Conservation (phyloP, 2,888 invertebrate genomes). For the Keiferia lycopersicella region DNA sequence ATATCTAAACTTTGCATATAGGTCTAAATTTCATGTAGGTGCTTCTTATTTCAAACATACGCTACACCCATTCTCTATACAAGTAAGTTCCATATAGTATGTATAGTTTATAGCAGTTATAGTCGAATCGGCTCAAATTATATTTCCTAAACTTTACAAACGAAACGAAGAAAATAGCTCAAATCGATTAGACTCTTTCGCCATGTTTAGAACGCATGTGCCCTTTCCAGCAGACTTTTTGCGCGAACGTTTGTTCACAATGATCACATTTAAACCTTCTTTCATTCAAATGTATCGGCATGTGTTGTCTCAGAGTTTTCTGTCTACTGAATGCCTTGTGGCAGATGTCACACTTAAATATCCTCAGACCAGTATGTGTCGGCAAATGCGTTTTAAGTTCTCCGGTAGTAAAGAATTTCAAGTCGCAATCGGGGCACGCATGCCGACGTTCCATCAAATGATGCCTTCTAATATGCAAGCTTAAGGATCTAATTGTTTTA, state of each 20-base stretch:
- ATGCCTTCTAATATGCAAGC: slow-evolving; percentile 33
- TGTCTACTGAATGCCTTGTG: slow-evolving; percentile 49
- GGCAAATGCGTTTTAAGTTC: slow-evolving; percentile 7
- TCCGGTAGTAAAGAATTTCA: slow-evolving; percentile 40
- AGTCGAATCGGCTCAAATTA: no score
- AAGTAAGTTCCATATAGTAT: no score
- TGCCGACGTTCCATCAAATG: slow-evolving; percentile 37
- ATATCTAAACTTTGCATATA: no score
- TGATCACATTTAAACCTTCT: slow-evolving; percentile 66
- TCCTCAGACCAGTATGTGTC: slow-evolving; percentile 30
- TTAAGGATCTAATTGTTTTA: no score
- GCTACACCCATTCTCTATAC: no score
- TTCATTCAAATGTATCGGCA: slow-evolving; percentile 71
- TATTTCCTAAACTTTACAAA: no score
- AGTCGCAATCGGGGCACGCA: slow-evolving; percentile 36
- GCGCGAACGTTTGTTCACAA: slow-evolving; percentile 64
- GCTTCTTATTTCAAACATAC: no score
- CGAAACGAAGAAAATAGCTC: no score
- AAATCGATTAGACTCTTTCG: slow-evolving; percentile 27
- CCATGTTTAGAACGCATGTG: slow-evolving; percentile 60
- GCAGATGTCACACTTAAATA: slow-evolving; percentile 38
- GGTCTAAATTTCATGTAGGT: no score
- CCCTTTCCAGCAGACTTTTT: slow-evolving; percentile 68
- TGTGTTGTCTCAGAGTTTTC: slow-evolving; percentile 61
- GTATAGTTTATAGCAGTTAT: no score